Evolutionary conservation across 2,888 invertebrate genomes (phyloP).

Genomic region (Xestobium rufovillosum): DNA sequence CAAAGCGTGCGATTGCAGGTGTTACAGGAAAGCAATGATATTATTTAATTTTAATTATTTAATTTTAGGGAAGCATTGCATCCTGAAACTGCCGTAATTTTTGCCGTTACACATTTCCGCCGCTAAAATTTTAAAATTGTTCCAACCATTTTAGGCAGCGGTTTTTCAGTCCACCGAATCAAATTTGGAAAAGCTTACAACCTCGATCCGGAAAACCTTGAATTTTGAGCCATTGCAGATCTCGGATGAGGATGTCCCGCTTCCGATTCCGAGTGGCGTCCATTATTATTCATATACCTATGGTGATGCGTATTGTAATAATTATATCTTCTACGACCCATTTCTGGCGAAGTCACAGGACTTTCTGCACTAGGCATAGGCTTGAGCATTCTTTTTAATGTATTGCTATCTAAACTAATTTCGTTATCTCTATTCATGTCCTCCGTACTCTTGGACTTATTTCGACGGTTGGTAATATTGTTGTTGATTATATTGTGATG

Average conservation of each 20-base stretch:
- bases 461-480: slow-evolving; percentile 58
- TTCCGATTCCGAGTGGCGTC: slow-evolving; percentile 45
- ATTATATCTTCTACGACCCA: slow-evolving; percentile 72
- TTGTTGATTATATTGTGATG: slow-evolving; percentile 68
- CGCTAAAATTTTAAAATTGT: too few relatives aligned
- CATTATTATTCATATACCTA: slow-evolving; percentile 52
- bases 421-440: slow-evolving; percentile 58
- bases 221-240: slow-evolving; percentile 56
- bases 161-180: too few relatives aligned
- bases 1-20: too few relatives aligned
- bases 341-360: slow-evolving; percentile 86
- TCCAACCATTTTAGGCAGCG: too few relatives aligned
- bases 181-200: too few relatives aligned
- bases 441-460: slow-evolving; percentile 85
- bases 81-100: too few relatives aligned
- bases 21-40: too few relatives aligned
- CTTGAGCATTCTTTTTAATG: slow-evolving; percentile 88
- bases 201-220: slow-evolving; percentile 59
- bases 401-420: slow-evolving; percentile 66
- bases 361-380: slow-evolving; percentile 87
- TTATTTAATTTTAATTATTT: too few relatives aligned
- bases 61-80: too few relatives aligned
- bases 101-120: too few relatives aligned
- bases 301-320: slow-evolving; percentile 58
- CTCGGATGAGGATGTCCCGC: slow-evolving; percentile 47